Evolutionary conservation across 1,140 invertebrate species (phyloP), one percentile per base, ranked within the genome.

Genomic region (Tribolium castaneum): DNA sequence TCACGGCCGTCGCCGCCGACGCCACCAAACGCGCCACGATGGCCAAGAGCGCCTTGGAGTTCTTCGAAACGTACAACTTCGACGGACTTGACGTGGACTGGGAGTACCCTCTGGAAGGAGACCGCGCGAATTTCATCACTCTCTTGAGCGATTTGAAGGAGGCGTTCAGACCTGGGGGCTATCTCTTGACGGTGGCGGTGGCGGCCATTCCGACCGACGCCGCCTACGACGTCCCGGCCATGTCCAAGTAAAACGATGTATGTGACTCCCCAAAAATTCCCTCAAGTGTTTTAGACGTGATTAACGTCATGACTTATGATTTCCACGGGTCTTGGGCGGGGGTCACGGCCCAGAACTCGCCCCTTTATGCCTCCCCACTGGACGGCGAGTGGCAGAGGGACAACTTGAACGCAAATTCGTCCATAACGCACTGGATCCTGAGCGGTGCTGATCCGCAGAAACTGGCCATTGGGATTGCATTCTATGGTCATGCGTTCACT

Each of bases 201-300:
- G 80, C 62, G 49, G 74, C 74, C 14, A 51, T 50, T 71, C 71
- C 76, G 51, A 22, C 49, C 9, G 91, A 75, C 66, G 76, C 78
- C 45, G 45, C 35, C n/a, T 97, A 97, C 82, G 95, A 97, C 83
- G 95, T 97, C 1, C 92, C 94, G 1, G 94, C 96, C 88, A 94
- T 98, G 78, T 95, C 95, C 16, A 96, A 97, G 87, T 96, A 83
- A 59, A 7, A 16, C 78, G 1, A 39, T 73, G 6, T 45, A n/a
- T 45, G 19, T 19, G 16, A 19, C 16, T 19, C 16, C 2, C 1
- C 49, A 77, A 80, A 73, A 66, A 90, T 92, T 0, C 87, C 62
- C 16, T 2, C 1, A 19, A 89, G 90, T 71, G 87, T 90, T 59
- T 82, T 93, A 49, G 89, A 94, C 79, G 86, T 90, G 2, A 89